phyloP scores from a whole-genome alignment of 2,888 invertebrate genomes.

The Cheiracanthium punctorium region DNA sequence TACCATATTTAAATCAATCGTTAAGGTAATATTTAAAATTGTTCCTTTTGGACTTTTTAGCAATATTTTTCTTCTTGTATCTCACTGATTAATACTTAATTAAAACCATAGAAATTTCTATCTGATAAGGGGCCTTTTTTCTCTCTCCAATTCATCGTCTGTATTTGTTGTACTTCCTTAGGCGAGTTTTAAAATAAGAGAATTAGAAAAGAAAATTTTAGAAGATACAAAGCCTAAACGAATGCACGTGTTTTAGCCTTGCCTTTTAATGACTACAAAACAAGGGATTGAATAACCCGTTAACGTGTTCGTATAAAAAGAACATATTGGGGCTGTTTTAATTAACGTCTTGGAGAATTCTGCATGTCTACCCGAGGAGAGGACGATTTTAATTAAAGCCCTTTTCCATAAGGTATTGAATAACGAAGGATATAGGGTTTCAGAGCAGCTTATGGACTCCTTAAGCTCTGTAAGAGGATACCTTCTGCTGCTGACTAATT shows the following conservation, averaged over 20 bases:
- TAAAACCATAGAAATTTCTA: too few species aligned
- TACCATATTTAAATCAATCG: too few species aligned
- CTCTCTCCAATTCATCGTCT: too few species aligned
- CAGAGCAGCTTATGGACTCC: conserved; percentile 41
- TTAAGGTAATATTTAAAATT: too few species aligned
- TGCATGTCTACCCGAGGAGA: conserved; percentile 16
- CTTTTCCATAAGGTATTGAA: conserved; percentile 63
- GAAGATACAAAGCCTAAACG: not conserved
- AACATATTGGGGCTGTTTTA: conserved; percentile 43
- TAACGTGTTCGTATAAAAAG: not conserved
- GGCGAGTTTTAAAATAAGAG: too few species aligned
- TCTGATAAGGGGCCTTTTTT: too few species aligned
- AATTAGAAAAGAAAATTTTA: too few species aligned
- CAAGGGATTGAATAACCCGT: not conserved
- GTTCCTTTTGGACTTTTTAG: too few species aligned
- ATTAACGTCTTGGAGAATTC: conserved; percentile 61
- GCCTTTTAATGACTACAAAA: not conserved
- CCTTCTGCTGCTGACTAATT: conserved; percentile 63
- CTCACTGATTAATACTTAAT: too few species aligned
- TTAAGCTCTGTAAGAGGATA: conserved; percentile 63
- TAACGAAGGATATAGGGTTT: conserved; percentile 49
- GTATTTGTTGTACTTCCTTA: too few species aligned
- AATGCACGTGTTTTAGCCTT: not conserved
- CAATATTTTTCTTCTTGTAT: too few species aligned
- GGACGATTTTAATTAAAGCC: conserved; percentile 62